phyloP scores from a whole-genome alignment of 2,888 invertebrate species.

The Cheilosia vernalis region DNA sequence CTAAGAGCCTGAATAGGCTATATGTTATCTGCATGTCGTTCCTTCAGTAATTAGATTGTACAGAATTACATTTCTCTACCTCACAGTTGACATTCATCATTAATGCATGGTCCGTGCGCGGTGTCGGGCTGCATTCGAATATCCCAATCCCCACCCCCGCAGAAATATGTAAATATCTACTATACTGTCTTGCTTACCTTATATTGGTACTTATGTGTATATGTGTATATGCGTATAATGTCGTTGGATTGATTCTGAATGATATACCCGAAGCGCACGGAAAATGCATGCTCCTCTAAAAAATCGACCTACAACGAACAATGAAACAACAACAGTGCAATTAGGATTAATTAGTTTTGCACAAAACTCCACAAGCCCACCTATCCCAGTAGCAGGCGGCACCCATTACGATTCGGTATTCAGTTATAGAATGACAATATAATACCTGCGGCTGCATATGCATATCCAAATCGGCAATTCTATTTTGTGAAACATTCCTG shows the following conservation, averaged over 20 bases:
- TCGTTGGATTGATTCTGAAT: conserved; percentile 41
- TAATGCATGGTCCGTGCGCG: no score
- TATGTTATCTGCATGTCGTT: conserved; percentile 21
- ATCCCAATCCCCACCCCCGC: no score
- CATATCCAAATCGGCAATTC: no score
- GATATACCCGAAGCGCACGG: background rate
- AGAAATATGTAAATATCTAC: no score
- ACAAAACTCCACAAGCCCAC: background rate
- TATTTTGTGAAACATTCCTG: no score
- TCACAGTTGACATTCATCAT: background rate
- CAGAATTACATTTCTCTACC: conserved; percentile 17
- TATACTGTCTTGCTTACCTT: conserved; percentile 11
- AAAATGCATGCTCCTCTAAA: no score
- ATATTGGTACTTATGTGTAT: conserved; percentile 18
- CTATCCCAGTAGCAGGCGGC: background rate
- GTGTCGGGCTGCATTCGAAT: no score
- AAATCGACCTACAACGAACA: no score
- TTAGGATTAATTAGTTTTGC: conserved; percentile 51
- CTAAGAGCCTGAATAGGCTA: conserved; percentile 31
- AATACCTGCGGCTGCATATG: no score
- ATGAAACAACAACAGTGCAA: conserved; percentile 7
- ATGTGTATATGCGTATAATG: background rate
- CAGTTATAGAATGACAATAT: no score
- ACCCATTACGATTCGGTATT: conserved; percentile 3
- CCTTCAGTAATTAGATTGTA: conserved; percentile 19